Evolutionary conservation across 2,888 invertebrate species (phyloP), one percentile per base, ranked within the genome.

Genomic region (Mimachlamys varia): DNA sequence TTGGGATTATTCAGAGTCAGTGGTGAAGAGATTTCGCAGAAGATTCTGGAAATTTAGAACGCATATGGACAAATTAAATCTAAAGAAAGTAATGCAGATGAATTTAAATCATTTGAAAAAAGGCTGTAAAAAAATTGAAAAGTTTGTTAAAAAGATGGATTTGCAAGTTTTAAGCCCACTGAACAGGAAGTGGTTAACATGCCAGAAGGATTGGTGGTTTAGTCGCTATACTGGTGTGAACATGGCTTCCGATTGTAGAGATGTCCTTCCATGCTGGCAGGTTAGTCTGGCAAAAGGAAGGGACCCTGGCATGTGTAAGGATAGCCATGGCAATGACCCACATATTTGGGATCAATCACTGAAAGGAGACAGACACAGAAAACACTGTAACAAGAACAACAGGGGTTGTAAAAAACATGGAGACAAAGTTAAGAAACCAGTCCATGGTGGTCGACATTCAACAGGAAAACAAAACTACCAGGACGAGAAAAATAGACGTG

Each of bases 131-230:
- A 50, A 33, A 15, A 50, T 90, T 10, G 89, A 90, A 13, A 87
- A 53, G 22, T 89, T 89, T 38, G 89, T 89, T 89, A 55, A 88
- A 27, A 53, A 88, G n/a, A 44, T 87, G 27, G 58, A 53, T 76
- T 0, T 76, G 37, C 88, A 37, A 62, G 87, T 89, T 19, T 50
- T 15, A 53, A 55, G n/a, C 38, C 50, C 89, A n/a, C 15, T 22
- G 17, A 89, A 90, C 87, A 87, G 44, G 13, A 55, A 33, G 89
- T 90, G 90, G 90, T 90, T 55, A n/a, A 88, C 62, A 33, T 90
- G 90, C 55, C 90, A 90, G 88, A 55, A 44, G 89, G 88, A 89
- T 55, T 90, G 90, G 90, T 90, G 90, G 90, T 88, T 53, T 44
- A 89, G 76, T 12, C 27, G 27, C 7, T 76, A 12, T 76, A 33